Base-by-base conservation (phyloP, 2,113 vertebrate species). In the Bubo blakistoni region DNA sequence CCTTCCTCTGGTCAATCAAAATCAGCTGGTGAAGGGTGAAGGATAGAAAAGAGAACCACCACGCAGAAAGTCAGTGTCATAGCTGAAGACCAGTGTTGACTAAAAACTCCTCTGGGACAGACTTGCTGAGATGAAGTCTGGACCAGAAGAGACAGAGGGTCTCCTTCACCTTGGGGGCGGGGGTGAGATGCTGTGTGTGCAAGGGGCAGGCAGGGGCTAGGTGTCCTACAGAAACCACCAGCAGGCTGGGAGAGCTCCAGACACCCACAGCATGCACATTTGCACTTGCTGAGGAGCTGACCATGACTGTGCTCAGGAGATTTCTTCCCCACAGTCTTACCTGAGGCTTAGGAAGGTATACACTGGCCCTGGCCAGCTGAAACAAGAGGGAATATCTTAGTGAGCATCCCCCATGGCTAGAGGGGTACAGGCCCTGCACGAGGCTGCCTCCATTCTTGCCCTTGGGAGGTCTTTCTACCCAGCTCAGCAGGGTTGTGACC, bases 361-460 rank as follows among this genome's bases (percentile, higher is more conserved):
- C 0, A 0, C 30, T n/a, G 15, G 18, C 30, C 25, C 19, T 9
- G 6, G 32, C 16, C 3, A 2, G n/a, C 36, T 86, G 72, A 83
- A 34, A 42, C 16, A 34, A 58, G 46, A 57, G 10, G 14, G 10
- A 66, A 36, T 2, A 6, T 13, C 30, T 29, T 49, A 30, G 49
- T 74, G 20, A 90, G 11, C 25, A 24, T 34, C 8, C 24, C 32
- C 13, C 1, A 0, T 78, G 51, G 19, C 44, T 40, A 70, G 46
- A 63, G 36, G 32, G 3, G 0, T 34, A 16, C 0, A 0, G 17
- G 52, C 7, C 8, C 32, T 74, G 47, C 13, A 25, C 1, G 0
- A 36, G n/a, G 20, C 32, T 90, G 34, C 21, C 49, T 46, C 36
- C n/a, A 34, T 59, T 46, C n/a, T 78, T 62, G 54, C 24, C 30